Evolutionary conservation across 2,113 vertebrate genomes (phyloP).

Genomic region (Rhegmatorhina hoffmannsi): DNA sequence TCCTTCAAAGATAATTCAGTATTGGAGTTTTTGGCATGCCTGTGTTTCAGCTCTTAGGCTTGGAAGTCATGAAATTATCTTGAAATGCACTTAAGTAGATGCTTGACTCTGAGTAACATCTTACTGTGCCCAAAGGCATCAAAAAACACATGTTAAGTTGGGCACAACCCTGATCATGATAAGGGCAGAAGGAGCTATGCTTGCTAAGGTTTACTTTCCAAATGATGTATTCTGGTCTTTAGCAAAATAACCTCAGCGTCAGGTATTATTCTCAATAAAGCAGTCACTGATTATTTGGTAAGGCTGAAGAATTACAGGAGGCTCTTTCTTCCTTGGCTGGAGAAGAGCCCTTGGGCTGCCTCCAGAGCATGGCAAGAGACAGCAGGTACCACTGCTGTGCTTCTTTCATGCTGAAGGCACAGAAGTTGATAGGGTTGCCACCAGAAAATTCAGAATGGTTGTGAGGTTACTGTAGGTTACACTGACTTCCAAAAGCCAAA

Average conservation of each 20-base stretch:
- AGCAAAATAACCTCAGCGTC: neutral
- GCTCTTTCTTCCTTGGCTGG: neutral
- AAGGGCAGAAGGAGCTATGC: neutral
- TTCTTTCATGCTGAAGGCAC: neutral
- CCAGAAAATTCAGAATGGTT: neutral
- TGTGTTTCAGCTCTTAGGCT: neutral
- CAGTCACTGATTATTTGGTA: neutral
- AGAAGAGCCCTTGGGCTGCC: neutral
- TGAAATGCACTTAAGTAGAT: neutral
- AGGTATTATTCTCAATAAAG: neutral
- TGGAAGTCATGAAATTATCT: neutral
- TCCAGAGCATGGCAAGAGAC: neutral
- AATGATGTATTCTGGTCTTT: neutral
- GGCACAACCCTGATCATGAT: neutral
- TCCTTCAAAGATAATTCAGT: neutral
- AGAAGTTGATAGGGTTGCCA: neutral
- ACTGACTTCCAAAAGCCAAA: neutral
- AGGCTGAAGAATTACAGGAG: neutral
- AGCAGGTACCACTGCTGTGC: rapidly evolving
- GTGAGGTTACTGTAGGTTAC: neutral
- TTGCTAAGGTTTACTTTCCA: neutral
- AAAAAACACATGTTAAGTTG: neutral
- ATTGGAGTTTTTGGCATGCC: neutral
- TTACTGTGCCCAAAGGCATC: neutral
- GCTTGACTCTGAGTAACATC: neutral